These are phyloP conservation scores for Greenwoodochromis staneri DNA, from an alignment of 2,113 vertebrate genomes.

Conservation along the genomic window DNA sequence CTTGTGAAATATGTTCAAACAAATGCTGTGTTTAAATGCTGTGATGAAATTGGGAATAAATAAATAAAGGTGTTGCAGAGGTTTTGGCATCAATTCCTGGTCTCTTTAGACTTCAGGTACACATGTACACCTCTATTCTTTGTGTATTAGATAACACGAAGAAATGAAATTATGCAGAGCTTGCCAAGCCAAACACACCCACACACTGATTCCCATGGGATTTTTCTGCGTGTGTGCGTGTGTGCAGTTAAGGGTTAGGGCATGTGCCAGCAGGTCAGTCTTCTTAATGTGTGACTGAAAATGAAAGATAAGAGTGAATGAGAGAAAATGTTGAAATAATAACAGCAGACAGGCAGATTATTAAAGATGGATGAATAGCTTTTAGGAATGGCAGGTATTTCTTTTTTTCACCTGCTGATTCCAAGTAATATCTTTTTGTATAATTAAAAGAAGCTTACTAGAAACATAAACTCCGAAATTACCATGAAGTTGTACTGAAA, in stretches of 20 bases:
- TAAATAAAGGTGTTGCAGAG: neutral
- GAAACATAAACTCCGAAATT: neutral
- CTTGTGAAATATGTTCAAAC: neutral
- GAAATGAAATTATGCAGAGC: neutral
- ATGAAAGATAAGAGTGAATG: neutral
- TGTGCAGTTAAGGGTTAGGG: neutral
- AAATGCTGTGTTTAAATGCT: neutral
- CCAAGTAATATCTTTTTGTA: neutral
- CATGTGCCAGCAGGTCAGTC: neutral
- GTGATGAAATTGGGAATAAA: neutral
- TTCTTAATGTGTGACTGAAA: neutral
- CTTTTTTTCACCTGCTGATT: neutral
- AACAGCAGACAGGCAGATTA: neutral
- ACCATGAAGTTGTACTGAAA: neutral
- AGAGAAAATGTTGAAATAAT: neutral
- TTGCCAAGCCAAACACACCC: neutral
- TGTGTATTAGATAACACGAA: neutral
- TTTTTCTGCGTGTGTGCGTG: neutral
- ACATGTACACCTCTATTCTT: neutral
- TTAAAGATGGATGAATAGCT: neutral
- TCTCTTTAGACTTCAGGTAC: neutral
- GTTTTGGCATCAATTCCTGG: neutral
- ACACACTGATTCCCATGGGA: neutral
- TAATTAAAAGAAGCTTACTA: neutral
- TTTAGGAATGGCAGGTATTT: neutral